phyloP scores from a whole-genome alignment of 2,888 invertebrate species.

The Polyploca ridens region DNA sequence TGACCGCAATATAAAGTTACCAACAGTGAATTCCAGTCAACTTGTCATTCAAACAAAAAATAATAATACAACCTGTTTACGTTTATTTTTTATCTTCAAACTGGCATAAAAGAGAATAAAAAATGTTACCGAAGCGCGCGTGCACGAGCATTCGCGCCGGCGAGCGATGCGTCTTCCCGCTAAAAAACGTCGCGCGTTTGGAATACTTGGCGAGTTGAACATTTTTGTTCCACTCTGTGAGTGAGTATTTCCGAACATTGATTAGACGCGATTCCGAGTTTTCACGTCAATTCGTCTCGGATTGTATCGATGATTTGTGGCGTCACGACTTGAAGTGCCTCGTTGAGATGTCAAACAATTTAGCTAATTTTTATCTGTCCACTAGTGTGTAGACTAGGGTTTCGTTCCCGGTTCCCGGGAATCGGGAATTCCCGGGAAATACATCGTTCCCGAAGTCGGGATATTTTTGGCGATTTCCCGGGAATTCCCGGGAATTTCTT shows the following conservation, averaged over 20 bases:
- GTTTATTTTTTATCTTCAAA: constrained; percentile 47
- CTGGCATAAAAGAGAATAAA: constrained; percentile 47
- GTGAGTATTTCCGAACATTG: constrained; percentile 52
- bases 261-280: constrained; percentile 60
- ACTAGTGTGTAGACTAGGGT: no score
- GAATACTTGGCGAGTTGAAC: constrained; percentile 67
- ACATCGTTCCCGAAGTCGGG: no score
- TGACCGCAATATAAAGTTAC: constrained; percentile 13
- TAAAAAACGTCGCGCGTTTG: constrained; percentile 71
- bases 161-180: constrained; percentile 52
- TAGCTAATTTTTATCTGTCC: constrained; percentile 14
- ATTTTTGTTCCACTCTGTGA: constrained; percentile 58
- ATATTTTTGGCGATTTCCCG: no score
- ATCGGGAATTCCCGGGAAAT: no score
- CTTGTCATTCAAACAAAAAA: constrained; percentile 54
- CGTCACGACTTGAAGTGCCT: constrained; percentile 63
- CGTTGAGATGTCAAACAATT: constrained; percentile 51
- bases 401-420: no score
- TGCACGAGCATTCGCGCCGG: constrained; percentile 74
- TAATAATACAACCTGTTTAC: constrained; percentile 70
- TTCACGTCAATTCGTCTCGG: constrained; percentile 69
- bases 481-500: no score
- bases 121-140: constrained; percentile 53
- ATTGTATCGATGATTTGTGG: constrained; percentile 64
- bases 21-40: constrained; percentile 42